These are phyloP conservation scores for Rotaria magnacalcarata DNA, from an alignment of 2,888 invertebrate species.

Conservation along the genomic window DNA sequence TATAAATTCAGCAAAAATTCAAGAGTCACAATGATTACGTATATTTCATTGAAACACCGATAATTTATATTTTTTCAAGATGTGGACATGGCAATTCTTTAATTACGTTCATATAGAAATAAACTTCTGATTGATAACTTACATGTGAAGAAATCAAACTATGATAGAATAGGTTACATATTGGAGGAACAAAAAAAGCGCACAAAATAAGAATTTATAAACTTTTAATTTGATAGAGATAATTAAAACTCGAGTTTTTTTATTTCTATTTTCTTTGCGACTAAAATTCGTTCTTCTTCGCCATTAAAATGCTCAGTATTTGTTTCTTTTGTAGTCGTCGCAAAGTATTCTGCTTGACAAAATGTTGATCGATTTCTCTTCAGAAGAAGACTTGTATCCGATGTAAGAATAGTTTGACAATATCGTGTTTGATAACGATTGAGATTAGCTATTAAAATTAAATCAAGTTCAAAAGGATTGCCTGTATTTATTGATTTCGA, in stretches of 20 bases:
- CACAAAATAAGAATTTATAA: background rate
- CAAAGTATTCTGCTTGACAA: slow-evolving; percentile 10
- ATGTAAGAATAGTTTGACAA: background rate
- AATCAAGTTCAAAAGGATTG: slow-evolving; percentile 10
- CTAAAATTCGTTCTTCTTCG: background rate
- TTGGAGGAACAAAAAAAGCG: no score
- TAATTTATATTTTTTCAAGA: no score
- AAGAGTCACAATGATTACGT: no score
- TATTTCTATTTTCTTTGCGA: background rate
- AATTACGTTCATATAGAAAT: no score
- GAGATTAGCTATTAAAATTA: background rate
- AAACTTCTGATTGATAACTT: no score
- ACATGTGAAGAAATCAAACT: no score
- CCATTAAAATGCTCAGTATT: background rate
- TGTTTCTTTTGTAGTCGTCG: background rate
- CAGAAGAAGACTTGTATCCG: background rate
- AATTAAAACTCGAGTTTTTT: background rate
- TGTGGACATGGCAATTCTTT: no score
- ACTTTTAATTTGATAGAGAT: background rate
- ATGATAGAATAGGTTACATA: no score
- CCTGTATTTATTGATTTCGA: background rate
- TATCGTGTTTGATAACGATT: background rate
- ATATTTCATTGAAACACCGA: no score
- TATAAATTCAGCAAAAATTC: no score
- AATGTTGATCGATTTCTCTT: background rate